Conservation (phyloP, 1,140 invertebrate species). For the Ceratosolen fusciceps region DNA sequence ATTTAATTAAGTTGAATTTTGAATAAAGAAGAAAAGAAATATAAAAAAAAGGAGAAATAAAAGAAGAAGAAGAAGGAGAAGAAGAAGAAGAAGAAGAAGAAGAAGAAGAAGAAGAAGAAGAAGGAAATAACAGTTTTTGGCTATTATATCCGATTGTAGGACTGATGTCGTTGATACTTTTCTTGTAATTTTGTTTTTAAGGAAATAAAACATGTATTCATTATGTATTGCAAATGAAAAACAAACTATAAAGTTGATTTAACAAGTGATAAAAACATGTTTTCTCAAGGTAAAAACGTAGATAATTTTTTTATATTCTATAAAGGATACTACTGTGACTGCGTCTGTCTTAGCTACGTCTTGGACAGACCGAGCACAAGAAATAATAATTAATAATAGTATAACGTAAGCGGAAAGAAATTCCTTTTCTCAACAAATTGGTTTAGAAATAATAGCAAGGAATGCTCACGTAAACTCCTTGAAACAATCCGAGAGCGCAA, state of each 20-base stretch:
- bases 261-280: conserved; percentile 14
- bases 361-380: not conserved
- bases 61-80: no score
- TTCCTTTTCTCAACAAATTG: no score
- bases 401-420: no score
- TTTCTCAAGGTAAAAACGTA: not conserved
- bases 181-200: not conserved
- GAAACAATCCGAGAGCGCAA: no score
- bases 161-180: not conserved
- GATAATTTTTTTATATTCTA: not conserved
- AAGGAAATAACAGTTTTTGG: no score
- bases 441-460: no score
- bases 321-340: not conserved
- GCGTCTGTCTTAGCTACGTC: not conserved
- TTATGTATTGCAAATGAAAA: not conserved
- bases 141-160: not conserved
- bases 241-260: conserved; percentile 7
- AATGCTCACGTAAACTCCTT: not conserved
- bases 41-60: no score
- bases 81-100: no score
- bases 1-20: not conserved
- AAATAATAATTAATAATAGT: not conserved
- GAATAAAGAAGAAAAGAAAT: no score
- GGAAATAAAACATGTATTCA: not conserved
- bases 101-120: no score